These are phyloP conservation scores for Hyposoter dolosus DNA, from an alignment of 2,888 invertebrate species.

Conservation along the genomic window DNA sequence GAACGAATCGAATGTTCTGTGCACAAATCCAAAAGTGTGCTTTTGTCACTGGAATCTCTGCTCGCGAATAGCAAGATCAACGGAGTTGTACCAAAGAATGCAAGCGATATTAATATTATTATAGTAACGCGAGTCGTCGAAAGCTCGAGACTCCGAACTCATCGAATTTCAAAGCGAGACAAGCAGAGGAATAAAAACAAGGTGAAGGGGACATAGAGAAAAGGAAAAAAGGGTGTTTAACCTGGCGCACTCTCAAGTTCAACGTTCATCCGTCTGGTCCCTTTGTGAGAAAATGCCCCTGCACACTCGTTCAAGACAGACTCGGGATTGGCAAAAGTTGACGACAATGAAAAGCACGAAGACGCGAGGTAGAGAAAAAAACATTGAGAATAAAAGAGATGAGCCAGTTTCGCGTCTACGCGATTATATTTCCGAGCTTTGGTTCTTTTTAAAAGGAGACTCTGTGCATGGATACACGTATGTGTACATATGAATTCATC, in stretches of 20 bases:
- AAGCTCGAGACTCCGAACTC: slow-evolving; percentile 8
- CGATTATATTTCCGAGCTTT: slow-evolving; percentile 57
- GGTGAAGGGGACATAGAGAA: background rate
- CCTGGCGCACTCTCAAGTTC: slow-evolving; percentile 45
- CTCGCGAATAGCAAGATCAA: background rate
- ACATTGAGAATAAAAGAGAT: slow-evolving; percentile 48
- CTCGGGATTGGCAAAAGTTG: slow-evolving; percentile 48
- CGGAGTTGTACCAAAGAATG: background rate
- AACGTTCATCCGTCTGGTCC: slow-evolving; percentile 52
- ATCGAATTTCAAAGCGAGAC: slow-evolving; percentile 22
- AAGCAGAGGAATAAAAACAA: slow-evolving; percentile 2
- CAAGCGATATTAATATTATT: background rate
- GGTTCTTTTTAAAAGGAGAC: slow-evolving; percentile 62
- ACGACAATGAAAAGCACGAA: slow-evolving; percentile 58
- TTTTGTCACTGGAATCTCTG: background rate
- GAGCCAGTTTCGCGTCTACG: slow-evolving; percentile 59
- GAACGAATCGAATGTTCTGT: background rate
- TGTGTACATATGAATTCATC: slow-evolving; percentile 22
- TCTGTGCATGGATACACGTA: slow-evolving; percentile 6
- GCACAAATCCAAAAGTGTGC: background rate
- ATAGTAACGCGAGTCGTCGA: background rate
- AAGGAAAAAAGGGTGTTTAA: slow-evolving; percentile 21
- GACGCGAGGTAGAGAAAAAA: slow-evolving; percentile 18
- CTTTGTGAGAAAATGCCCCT: slow-evolving; percentile 8
- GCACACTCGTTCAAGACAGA: background rate